Percentiles rank a stretch among this genome's conserved stretches.
Evolutionary conservation across 2,113 vertebrate genomes (phyloP).

Genomic region (Onychostoma macrolepis): DNA sequence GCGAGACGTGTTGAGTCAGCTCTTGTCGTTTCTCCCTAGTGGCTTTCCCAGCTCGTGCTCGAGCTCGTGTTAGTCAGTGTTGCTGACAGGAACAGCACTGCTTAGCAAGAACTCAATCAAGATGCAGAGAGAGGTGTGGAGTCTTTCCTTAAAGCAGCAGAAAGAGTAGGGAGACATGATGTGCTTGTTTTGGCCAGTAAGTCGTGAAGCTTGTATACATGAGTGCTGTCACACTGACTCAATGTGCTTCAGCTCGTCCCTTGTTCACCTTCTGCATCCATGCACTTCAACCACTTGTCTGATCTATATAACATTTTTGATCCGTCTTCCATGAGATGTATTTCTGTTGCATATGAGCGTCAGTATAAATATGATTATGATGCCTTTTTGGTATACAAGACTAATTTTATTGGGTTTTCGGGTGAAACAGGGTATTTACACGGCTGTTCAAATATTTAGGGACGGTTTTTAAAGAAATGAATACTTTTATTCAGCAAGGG

Average conservation of each 20-base stretch:
- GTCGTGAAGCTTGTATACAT: neutral
- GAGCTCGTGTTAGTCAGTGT: conserved; percentile 58
- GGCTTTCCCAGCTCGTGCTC: conserved; percentile 39
- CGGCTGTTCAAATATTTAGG: neutral
- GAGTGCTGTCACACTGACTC: neutral
- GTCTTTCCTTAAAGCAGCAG: conserved; percentile 7
- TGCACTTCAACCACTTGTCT: neutral
- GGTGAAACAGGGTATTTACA: neutral
- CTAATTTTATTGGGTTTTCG: neutral
- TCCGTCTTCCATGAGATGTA: neutral
- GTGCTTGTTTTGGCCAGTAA: neutral
- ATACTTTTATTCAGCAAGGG: neutral
- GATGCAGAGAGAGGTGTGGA: neutral
- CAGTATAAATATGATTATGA: neutral
- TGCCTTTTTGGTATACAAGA: too few relatives aligned
- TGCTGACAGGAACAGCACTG: conserved; percentile 56
- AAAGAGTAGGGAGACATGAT: neutral
- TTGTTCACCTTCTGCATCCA: neutral
- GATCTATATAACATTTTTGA: neutral
- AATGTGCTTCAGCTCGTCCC: too few relatives aligned
- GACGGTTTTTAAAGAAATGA: neutral
- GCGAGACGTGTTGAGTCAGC: conserved; percentile 63
- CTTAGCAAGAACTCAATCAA: conserved; percentile 57
- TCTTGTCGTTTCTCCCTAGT: conserved; percentile 44
- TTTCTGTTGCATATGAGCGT: neutral